Base-by-base conservation (phyloP, 2,113 vertebrate species). In the Aphelocoma coerulescens region DNA sequence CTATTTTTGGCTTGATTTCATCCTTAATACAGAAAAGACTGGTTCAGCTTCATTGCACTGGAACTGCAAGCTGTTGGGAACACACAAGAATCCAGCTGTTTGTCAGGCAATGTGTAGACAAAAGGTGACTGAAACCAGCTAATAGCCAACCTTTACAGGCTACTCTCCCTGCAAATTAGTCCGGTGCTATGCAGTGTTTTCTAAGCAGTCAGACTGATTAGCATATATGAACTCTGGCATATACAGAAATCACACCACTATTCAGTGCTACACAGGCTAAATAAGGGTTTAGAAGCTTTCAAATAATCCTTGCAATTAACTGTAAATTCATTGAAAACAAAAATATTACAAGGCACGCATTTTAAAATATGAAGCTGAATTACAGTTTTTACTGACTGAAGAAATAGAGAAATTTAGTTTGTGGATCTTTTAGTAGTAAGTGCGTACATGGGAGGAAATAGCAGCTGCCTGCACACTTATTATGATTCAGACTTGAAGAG, bases 261-360 rank as follows among this genome's bases (percentile, higher is more conserved):
- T 79, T 94, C 61, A 93, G 39, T 0, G 1, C 19, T 61, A 24
- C 15, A 32, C 51, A 71, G 37, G 55, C 79, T 87, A 88, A 83
- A 81, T 43, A 80, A 65, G 33, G 32, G 52, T 57, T 75, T 68
- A 85, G 72, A 84, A 94, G 30, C 28, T 32, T 86, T 91, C 7
- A 74, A 75, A 81, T 54, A 91, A 73, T 59, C 52, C 65, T 84
- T 72, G 48, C 61, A 78, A 72, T 91, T 91, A 81, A 80, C 55
- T 63, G 68, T 55, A 90, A 96, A 86, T 75, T 91, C 35, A 92
- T 3, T 61, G 52, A 41, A 96, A 94, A 71, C 32, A 86, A 85
- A 88, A 90, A 67, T 63, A 63, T 51, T 71, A 77, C 33, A 44
- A 67, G 23, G 30, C 48, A 78, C 0, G 2, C 22, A 63, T 86